These are phyloP conservation scores for Chrysomallon squamiferum DNA, from an alignment of 1,140 invertebrate species.

Conservation along the genomic window DNA sequence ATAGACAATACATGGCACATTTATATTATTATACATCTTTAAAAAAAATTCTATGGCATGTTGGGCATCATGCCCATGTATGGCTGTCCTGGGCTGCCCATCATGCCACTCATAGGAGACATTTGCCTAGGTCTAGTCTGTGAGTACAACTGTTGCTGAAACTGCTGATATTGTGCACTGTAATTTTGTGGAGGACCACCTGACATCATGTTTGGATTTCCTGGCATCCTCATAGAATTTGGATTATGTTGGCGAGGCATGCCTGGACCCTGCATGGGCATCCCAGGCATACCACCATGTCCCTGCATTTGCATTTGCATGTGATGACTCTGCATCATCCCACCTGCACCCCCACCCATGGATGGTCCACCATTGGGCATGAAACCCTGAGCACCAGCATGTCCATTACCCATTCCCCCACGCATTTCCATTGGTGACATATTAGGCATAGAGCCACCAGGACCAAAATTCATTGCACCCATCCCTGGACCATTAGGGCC, in stretches of 20 bases:
- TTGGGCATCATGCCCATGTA: constrained; percentile 50
- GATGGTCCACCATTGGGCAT: constrained; percentile 20
- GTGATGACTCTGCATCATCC: constrained; percentile 20
- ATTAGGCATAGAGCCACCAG: constrained; percentile 12
- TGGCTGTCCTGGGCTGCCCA: constrained; percentile 38
- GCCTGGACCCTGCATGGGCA: constrained; percentile 26
- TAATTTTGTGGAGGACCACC: constrained; percentile 33
- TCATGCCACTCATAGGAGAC: constrained; percentile 49
- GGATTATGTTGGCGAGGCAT: constrained; percentile 26
- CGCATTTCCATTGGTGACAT: constrained; percentile 16
- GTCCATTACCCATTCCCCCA: constrained; percentile 7
- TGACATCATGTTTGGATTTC: constrained; percentile 9
- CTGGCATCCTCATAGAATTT: constrained; percentile 11
- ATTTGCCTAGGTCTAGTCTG: constrained; percentile 48
- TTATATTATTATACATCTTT: background rate
- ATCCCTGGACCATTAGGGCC: constrained; percentile 23
- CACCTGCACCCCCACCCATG: constrained; percentile 14
- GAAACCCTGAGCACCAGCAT: constrained; percentile 1
- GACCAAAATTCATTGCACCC: constrained; percentile 13
- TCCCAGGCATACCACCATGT: constrained; percentile 18
- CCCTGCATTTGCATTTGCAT: constrained; percentile 37
- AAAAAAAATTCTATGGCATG: constrained; percentile 40
- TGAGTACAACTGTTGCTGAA: constrained; percentile 58
- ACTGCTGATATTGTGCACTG: constrained; percentile 53
- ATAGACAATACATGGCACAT: constrained; percentile 1